Evolutionary conservation across 2,113 vertebrate species (phyloP).

Genomic region (Ariopsis seemanni): DNA sequence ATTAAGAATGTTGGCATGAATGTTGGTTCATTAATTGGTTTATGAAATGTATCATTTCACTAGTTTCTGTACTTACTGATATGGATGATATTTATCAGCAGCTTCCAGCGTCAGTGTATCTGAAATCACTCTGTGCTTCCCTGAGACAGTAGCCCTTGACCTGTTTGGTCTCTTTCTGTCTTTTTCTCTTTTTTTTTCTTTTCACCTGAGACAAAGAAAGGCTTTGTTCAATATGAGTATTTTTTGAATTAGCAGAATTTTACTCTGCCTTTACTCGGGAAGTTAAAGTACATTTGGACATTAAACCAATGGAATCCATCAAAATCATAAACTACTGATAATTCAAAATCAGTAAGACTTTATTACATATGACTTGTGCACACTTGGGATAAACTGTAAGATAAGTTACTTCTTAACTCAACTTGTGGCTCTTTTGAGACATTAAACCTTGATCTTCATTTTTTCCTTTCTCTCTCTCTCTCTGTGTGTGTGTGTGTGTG

Average conservation of each 20-base stretch:
- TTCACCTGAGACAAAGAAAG: not conserved
- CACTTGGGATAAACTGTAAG: too few species aligned
- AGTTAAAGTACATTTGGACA: not conserved
- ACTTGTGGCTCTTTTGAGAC: not conserved
- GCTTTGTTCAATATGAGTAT: not conserved
- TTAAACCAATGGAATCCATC: not conserved
- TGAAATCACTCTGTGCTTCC: not conserved
- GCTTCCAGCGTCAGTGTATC: not conserved
- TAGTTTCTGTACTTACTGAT: not conserved
- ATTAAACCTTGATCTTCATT: slow-evolving; percentile 2
- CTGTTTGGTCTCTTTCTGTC: not conserved
- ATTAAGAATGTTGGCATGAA: not conserved
- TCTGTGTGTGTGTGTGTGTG: not conserved
- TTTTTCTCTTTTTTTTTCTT: not conserved
- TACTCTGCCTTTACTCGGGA: not conserved
- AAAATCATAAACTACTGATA: not conserved
- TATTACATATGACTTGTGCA: too few species aligned
- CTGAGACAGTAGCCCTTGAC: not conserved
- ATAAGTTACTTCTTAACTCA: not conserved
- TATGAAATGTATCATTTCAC: not conserved
- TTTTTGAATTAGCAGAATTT: not conserved
- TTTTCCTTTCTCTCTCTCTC: slow-evolving; percentile 26
- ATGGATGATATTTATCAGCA: not conserved
- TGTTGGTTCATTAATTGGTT: not conserved
- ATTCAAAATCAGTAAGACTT: not conserved